A percentile compares a stretch with the other conserved stretches of the same genome.
Conservation (phyloP, 2,113 vertebrate genomes). For the Donacobius atricapilla region DNA sequence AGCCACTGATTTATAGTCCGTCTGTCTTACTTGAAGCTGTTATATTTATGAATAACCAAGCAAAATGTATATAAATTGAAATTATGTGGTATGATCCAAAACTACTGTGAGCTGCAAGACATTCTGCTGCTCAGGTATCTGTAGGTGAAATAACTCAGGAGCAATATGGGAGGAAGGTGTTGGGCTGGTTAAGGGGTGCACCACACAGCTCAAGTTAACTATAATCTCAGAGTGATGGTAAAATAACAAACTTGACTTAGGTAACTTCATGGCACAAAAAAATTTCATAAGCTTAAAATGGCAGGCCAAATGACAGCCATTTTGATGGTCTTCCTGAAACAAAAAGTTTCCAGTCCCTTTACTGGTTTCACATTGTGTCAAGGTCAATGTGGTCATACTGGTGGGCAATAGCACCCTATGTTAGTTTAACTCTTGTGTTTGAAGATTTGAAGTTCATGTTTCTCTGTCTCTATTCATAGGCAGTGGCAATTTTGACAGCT, state of each 20-base stretch:
- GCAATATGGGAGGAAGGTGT: neutral
- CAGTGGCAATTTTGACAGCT: conserved; percentile 93
- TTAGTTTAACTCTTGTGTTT: neutral
- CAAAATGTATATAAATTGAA: neutral
- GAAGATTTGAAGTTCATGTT: neutral
- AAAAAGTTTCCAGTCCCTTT: neutral
- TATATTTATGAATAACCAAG: neutral
- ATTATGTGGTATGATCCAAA: neutral
- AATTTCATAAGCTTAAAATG: neutral
- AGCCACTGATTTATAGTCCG: neutral
- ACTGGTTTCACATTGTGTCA: neutral
- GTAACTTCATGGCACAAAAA: neutral
- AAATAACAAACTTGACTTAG: neutral
- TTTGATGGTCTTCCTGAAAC: neutral
- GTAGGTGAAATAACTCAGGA: neutral
- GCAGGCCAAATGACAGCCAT: neutral
- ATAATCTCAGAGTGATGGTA: neutral
- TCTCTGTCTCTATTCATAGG: conserved; percentile 73
- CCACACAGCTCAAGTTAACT: neutral
- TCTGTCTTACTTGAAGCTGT: neutral
- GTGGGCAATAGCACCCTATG: neutral
- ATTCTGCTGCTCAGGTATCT: neutral
- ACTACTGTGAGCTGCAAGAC: neutral
- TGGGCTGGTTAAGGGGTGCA: neutral
- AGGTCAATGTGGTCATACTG: neutral